Evolutionary conservation across 1,140 invertebrate species (phyloP).

Genomic region (Pentalonia nigronervosa): DNA sequence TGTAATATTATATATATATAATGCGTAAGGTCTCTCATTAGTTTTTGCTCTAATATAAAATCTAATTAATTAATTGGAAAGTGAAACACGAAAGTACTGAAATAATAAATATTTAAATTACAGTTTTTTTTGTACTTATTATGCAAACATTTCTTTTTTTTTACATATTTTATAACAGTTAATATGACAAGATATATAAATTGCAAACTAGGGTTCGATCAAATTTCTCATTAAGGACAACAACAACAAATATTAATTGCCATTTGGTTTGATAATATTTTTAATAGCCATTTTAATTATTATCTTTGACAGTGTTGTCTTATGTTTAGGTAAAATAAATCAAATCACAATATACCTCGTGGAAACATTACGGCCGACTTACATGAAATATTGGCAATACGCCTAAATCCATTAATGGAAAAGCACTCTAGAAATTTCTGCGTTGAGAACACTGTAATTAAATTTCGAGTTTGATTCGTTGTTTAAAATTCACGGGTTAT

Average conservation of each 20-base stretch:
- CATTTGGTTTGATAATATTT: neutral
- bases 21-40: neutral
- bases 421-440: conserved; percentile 33
- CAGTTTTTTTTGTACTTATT: neutral
- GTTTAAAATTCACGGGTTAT: conserved; percentile 13
- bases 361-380: neutral
- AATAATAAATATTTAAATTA: neutral
- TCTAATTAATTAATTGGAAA: neutral
- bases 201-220: neutral
- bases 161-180: neutral
- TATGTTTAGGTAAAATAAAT: neutral
- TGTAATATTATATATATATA: neutral
- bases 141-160: neutral
- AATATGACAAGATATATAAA: neutral
- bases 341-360: neutral
- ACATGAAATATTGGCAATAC: conserved; percentile 5
- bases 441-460: neutral
- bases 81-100: neutral
- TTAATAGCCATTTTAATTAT: neutral
- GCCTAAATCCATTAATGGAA: conserved; percentile 30
- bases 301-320: neutral
- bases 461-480: conserved; percentile 20
- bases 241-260: neutral
- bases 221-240: neutral
- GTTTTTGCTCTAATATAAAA: neutral